Evolutionary conservation across 2,888 invertebrate genomes (phyloP), one percentile per base, ranked within the genome.

Genomic region (Phlogophora meticulosa): DNA sequence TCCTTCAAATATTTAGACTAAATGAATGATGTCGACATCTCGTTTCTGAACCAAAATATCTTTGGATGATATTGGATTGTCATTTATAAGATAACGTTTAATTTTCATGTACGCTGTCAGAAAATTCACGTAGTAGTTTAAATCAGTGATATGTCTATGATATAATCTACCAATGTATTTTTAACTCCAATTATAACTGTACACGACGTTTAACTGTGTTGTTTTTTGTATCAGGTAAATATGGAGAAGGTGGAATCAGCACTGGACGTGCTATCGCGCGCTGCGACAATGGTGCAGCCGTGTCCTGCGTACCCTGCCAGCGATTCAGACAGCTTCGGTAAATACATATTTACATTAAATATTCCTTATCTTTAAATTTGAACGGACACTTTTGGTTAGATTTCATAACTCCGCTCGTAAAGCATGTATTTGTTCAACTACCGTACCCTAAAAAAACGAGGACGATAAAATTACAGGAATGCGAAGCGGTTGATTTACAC

Each of bases 221-320:
- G n/a, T 72, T 69, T 75, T 51, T 73, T 78, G 66, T 57, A 58
- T 58, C 76, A 88, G 89, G 87, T 86, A 83, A 83, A 85, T 48
- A 97, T 97, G 97, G 97, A 97, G 92, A 96, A 96, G 85, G 97
- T 97, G 91, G 98, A 98, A 96, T 97, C 98, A 69, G 97, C 98
- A 74, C 94, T 98, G 91, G 98, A 98, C 89, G 98, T 98, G 83
- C 96, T 98, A 80, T 98, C 98, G 81, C 96, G 98, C 87, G 98
- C 98, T 72, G 98, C 98, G 24, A 98, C 98, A 24, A 98, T 98
- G 98, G 97, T 98, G 83, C 98, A 98, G 92, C 97, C 97, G 78
- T 97, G 97, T 71, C 93, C 95, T 4, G 93, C 95, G 7, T 96
- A 95, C 82, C 94, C 94, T 11, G 91, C 93, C 69, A 95, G 95